Percentiles rank a stretch among this genome's conserved stretches.
Evolutionary conservation across 1,140 invertebrate genomes (phyloP).

Genomic region (Brachionus angularis): DNA sequence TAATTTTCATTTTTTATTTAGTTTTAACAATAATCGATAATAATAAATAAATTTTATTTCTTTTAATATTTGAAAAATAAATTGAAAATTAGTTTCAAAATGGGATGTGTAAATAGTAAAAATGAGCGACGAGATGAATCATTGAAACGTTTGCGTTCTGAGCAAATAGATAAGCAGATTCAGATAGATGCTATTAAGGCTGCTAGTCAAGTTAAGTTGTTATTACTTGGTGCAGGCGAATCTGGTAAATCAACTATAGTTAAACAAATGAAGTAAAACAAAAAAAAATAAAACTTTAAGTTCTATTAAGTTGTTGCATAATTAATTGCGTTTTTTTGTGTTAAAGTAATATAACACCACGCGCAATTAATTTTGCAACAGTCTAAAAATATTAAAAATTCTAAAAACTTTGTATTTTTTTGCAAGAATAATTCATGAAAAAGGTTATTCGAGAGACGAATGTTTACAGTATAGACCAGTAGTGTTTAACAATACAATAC

Average conservation of each 20-base stretch:
- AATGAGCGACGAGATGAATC: too few species aligned
- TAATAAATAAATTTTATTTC: too few species aligned
- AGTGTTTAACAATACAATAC: slow-evolving; percentile 81
- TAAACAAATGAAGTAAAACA: slow-evolving; percentile 83
- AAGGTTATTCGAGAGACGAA: slow-evolving; percentile 86
- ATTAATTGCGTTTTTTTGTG: too few species aligned
- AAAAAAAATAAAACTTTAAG: neutral
- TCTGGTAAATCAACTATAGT: slow-evolving; percentile 79
- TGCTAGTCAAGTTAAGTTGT: slow-evolving; percentile 79
- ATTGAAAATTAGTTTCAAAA: too few species aligned
- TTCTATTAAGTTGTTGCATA: too few species aligned
- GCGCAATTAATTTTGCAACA: too few species aligned
- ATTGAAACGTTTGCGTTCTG: slow-evolving; percentile 71
- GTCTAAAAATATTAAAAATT: neutral
- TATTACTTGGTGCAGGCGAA: slow-evolving; percentile 70
- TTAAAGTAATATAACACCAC: too few species aligned
- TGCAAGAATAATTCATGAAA: slow-evolving; percentile 78
- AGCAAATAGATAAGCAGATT: slow-evolving; percentile 80
- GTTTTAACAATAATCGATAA: too few species aligned
- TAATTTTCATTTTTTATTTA: too few species aligned
- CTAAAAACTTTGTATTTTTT: neutral
- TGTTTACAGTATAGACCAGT: slow-evolving; percentile 86
- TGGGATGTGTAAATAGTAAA: too few species aligned
- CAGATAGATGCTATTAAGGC: slow-evolving; percentile 75
- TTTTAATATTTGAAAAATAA: too few species aligned